Base-by-base conservation (phyloP, 2,888 invertebrate species). In the Pollenia angustigena region DNA sequence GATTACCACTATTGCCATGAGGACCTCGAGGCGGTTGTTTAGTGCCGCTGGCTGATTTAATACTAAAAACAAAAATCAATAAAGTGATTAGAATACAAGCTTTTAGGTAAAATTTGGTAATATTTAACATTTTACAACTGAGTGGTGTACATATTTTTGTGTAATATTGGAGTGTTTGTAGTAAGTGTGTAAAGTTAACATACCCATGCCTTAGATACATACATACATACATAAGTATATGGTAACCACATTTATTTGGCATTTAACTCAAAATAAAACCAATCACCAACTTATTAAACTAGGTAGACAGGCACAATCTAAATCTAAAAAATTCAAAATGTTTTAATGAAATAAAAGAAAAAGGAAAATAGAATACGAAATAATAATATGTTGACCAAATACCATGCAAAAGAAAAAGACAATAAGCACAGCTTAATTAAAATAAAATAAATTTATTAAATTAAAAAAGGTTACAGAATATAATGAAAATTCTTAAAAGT, bases 31-130 rank as follows among this genome's bases (percentile, higher is more conserved):
- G 81, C 1, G 89, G 88, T 83, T 89, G 90, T 23, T 91, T 92
- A 44, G 90, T 89, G 2, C 89, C 91, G 50, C 90, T 89, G 10
- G 92, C 90, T 14, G 92, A 90, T 88, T 93, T 93, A 82, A 92
- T 89, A 88, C 93, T 93, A 90, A 66, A 91, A 90, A 68, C 88
- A 89, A 64, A 72, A 76, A 66, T 60, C 48, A 78, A 18, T 46
- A 69, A 46, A 42, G n/a, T 32, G n/a, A 52, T 85, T 69, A 86
- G 69, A 40, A 32, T 75, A 68, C n/a, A 7, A 2, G 18, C 9
- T 1, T 1, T 23, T 1, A 52, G 1, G 32, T 42, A 2, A 52
- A n/a, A 44, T 18, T 52, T 64, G 62, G 7, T 23, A 54, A 75
- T 32, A 12, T 14, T 46, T n/a, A 48, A 52, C 14, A 62, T 50